These are phyloP conservation scores for Vidua chalybeata DNA, from an alignment of 2,113 vertebrate species.

Conservation along the genomic window DNA sequence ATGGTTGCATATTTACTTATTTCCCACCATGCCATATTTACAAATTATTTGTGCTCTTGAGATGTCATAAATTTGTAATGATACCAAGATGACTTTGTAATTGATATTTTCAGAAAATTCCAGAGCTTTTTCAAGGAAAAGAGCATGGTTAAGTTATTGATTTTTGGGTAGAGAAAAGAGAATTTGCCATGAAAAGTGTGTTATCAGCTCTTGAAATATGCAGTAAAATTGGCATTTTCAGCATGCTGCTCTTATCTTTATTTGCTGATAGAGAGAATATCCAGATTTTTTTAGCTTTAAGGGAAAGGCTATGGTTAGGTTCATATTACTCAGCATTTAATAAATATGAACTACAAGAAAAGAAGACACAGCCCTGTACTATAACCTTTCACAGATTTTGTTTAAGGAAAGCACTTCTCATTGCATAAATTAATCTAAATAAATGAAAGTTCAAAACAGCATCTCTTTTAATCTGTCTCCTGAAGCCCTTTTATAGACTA, in stretches of 20 bases:
- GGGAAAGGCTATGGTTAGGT: slow-evolving; percentile 50
- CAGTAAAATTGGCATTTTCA: slow-evolving; percentile 77
- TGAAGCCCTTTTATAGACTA: background rate
- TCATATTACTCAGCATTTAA: slow-evolving; percentile 61
- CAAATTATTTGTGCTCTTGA: slow-evolving; percentile 47
- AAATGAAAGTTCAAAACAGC: background rate
- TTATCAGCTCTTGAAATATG: slow-evolving; percentile 73
- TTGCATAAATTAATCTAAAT: background rate
- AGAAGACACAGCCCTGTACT: background rate
- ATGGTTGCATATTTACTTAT: slow-evolving; percentile 31
- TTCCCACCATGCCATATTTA: slow-evolving; percentile 31
- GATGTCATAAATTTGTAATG: slow-evolving; percentile 24
- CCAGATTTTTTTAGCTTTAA: slow-evolving; percentile 75
- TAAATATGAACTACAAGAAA: background rate
- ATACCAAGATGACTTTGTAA: slow-evolving; percentile 31
- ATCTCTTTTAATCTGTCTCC: background rate
- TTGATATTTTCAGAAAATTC: slow-evolving; percentile 63
- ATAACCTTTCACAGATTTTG: background rate
- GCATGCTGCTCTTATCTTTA: slow-evolving; percentile 81
- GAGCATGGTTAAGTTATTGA: slow-evolving; percentile 8
- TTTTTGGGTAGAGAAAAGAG: slow-evolving; percentile 58
- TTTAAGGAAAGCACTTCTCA: slow-evolving; percentile 5
- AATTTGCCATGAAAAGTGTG: slow-evolving; percentile 62
- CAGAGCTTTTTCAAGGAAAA: slow-evolving; percentile 19
- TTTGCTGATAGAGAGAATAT: slow-evolving; percentile 80